Evolutionary conservation across 2,797 vertebrate genomes (phyloP).

Genomic region (Alfaro cultratus): DNA sequence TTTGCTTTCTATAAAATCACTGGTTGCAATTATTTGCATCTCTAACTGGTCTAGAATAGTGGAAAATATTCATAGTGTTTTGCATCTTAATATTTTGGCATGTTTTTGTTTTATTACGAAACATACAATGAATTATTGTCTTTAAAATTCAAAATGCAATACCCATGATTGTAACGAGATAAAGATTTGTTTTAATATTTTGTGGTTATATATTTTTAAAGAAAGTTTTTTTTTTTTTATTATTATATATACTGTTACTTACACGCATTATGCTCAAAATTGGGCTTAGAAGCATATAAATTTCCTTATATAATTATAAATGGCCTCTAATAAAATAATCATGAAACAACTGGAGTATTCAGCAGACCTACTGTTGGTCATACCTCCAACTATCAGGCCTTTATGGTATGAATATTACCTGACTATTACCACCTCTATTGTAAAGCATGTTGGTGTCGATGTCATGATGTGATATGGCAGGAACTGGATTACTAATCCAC

Average conservation of each 20-base stretch:
- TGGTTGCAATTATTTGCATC: not conserved
- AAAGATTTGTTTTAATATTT: not conserved
- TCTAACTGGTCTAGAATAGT: not conserved
- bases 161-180: not conserved
- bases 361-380: not conserved
- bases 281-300: not conserved
- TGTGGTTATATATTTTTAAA: not conserved
- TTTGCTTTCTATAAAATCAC: not conserved
- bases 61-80: not conserved
- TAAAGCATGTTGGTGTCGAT: not conserved
- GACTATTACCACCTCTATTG: not conserved
- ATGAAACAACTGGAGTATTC: not conserved
- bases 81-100: not conserved
- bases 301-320: not conserved
- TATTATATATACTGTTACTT: not conserved
- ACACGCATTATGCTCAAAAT: not conserved
- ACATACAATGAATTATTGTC: not conserved
- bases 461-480: not conserved
- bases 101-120: not conserved
- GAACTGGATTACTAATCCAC: not conserved
- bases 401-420: not conserved
- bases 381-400: not conserved
- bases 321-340: not conserved
- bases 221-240: not conserved
- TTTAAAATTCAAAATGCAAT: not conserved